Percentiles rank a stretch among this genome's conserved stretches.
phyloP scores from a whole-genome alignment of 2,797 vertebrate genomes.

The Takifugu rubripes region DNA sequence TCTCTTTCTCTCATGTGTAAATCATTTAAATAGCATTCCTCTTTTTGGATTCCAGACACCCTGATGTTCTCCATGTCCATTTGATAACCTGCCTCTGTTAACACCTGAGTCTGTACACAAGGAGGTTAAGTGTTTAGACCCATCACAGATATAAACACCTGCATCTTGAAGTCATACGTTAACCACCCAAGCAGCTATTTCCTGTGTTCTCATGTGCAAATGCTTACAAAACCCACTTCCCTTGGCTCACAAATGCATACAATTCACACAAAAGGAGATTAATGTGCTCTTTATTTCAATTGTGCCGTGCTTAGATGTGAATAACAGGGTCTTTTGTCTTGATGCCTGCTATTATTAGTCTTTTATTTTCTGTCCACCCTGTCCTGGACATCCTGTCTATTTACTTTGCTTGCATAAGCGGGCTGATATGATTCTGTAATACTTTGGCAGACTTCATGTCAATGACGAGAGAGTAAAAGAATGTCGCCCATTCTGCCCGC shows the following conservation, averaged over 20 bases:
- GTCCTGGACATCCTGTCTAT: conserved; percentile 1
- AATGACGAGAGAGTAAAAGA: conserved; percentile 6
- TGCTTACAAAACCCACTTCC: conserved; percentile 31
- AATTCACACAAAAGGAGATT: conserved; percentile 10
- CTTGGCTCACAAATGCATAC: conserved; percentile 9
- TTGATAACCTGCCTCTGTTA: conserved; percentile 46
- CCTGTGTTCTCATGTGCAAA: conserved; percentile 19
- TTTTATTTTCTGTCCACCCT: conserved; percentile 8
- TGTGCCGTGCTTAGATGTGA: background rate
- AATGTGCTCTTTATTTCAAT: background rate
- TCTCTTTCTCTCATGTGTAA: conserved; percentile 1
- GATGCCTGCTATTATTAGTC: background rate
- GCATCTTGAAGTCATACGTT: too few relatives aligned
- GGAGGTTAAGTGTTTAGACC: conserved; percentile 18
- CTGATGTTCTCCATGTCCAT: conserved; percentile 10
- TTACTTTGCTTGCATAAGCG: conserved; percentile 14
- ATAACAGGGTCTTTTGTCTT: conserved; percentile 8
- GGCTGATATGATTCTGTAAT: conserved; percentile 4
- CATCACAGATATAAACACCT: conserved; percentile 7
- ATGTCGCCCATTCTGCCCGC: background rate
- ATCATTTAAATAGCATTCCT: too few relatives aligned
- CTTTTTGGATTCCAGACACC: background rate
- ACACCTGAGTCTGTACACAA: conserved; percentile 19
- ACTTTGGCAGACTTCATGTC: background rate
- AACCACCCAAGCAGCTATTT: conserved; percentile 14